These are phyloP conservation scores for Neodontobutis hainanensis DNA, from an alignment of 2,113 vertebrate genomes.

Conservation along the genomic window DNA sequence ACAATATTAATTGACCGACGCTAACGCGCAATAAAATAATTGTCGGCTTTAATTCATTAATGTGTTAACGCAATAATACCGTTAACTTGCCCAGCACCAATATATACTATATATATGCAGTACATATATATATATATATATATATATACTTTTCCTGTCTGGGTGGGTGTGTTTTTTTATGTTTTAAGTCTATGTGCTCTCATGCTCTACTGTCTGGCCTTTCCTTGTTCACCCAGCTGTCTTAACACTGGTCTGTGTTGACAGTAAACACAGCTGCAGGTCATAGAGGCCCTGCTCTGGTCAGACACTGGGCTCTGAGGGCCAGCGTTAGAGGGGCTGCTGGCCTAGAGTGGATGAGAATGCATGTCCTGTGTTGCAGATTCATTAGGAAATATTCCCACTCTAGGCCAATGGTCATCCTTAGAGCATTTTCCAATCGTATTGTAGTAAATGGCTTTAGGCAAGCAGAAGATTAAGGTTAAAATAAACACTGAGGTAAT, in stretches of 20 bases:
- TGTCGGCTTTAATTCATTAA: too few species aligned
- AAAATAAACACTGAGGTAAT: constrained; percentile 5
- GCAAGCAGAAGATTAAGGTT: constrained; percentile 4
- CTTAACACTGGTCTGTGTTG: constrained; percentile 81
- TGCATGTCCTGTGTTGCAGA: constrained; percentile 21
- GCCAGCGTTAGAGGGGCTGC: constrained; percentile 44
- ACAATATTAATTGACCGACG: too few species aligned
- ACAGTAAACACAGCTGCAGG: constrained; percentile 85
- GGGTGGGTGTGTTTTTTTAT: constrained; percentile 33
- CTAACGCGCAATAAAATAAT: too few species aligned
- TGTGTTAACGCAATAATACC: too few species aligned
- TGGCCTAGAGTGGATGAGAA: constrained; percentile 42
- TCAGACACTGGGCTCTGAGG: constrained; percentile 69
- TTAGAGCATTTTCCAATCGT: constrained; percentile 16
- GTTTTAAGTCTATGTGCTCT: constrained; percentile 35
- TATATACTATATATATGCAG: too few species aligned
- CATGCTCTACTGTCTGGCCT: constrained; percentile 68
- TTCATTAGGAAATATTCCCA: constrained; percentile 14
- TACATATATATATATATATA: too few species aligned
- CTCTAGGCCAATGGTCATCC: constrained; percentile 4
- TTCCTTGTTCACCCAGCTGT: constrained; percentile 82
- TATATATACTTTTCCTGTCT: constrained; percentile 4
- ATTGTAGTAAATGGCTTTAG: constrained; percentile 1
- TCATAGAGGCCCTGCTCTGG: constrained; percentile 75
- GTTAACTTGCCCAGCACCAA: too few species aligned